Evolutionary conservation across 2,888 invertebrate genomes (phyloP).

Genomic region (Coelinius sp.): DNA sequence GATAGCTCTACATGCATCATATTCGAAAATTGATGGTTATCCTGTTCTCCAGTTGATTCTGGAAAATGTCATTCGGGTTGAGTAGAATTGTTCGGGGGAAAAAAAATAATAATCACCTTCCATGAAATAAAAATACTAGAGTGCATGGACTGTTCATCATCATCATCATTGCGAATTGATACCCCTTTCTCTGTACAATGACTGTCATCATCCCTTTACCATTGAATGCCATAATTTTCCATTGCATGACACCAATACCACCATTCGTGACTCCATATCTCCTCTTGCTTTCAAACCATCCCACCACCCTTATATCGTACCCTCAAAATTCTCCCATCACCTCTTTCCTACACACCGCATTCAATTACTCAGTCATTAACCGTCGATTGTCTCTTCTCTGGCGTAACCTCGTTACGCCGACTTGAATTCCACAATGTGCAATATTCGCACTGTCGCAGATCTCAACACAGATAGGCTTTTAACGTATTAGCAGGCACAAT

Average conservation of each 20-base stretch:
- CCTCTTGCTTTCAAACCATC: slow-evolving; percentile 15
- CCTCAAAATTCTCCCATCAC: slow-evolving; percentile 43
- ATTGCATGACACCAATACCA: slow-evolving; percentile 30
- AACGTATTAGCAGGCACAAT: slow-evolving; percentile 70
- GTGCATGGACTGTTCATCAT: slow-evolving; percentile 6
- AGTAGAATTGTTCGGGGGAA: slow-evolving; percentile 9
- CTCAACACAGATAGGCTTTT: slow-evolving; percentile 71
- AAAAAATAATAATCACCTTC: not conserved
- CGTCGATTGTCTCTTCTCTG: slow-evolving; percentile 66
- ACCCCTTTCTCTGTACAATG: slow-evolving; percentile 24
- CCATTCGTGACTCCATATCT: slow-evolving; percentile 3
- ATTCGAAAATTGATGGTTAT: slow-evolving; percentile 30
- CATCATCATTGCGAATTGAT: slow-evolving; percentile 30
- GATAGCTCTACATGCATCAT: not conserved
- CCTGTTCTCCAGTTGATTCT: slow-evolving; percentile 18
- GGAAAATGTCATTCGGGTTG: slow-evolving; percentile 21
- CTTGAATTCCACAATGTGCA: slow-evolving; percentile 63
- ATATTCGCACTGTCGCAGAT: slow-evolving; percentile 64
- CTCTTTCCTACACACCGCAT: slow-evolving; percentile 46
- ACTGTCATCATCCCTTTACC: slow-evolving; percentile 33
- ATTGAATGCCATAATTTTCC: slow-evolving; percentile 34
- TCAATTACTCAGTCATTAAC: slow-evolving; percentile 67
- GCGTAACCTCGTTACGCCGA: slow-evolving; percentile 66
- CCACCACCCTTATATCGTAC: slow-evolving; percentile 12
- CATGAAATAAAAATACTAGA: not conserved